Percentiles rank a stretch among this genome's conserved stretches.
Evolutionary conservation across 2,888 invertebrate species (phyloP).

Genomic region (Conomelus anceps): DNA sequence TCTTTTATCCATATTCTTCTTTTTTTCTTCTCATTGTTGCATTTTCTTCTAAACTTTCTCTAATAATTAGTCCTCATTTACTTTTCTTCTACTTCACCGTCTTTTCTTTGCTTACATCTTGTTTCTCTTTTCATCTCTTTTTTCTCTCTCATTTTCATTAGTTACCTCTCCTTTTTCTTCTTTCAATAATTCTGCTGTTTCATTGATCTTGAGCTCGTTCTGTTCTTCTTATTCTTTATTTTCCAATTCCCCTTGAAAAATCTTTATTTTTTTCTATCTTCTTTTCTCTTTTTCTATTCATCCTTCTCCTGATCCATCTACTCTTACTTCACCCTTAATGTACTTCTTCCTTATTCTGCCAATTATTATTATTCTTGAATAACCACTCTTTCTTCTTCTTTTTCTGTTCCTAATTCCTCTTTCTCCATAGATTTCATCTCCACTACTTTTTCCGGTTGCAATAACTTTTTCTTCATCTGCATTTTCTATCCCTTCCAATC

Average conservation of each 20-base stretch:
- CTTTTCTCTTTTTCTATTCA: background rate
- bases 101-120: background rate
- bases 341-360: background rate
- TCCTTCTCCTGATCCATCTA: background rate
- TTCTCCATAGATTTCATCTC: background rate
- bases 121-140: background rate
- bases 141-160: too few relatives aligned
- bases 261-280: background rate
- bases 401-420: background rate
- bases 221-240: too few relatives aligned
- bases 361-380: background rate
- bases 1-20: too few relatives aligned
- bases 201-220: too few relatives aligned
- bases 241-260: too few relatives aligned
- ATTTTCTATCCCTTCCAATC: background rate
- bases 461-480: background rate
- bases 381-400: background rate
- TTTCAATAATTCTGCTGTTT: too few relatives aligned
- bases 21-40: too few relatives aligned
- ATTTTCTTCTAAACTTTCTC: too few relatives aligned
- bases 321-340: background rate
- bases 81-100: background rate
- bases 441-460: background rate
- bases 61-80: too few relatives aligned
- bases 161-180: too few relatives aligned